Evolutionary conservation across 2,113 vertebrate genomes (phyloP).

Genomic region (Podiceps cristatus): DNA sequence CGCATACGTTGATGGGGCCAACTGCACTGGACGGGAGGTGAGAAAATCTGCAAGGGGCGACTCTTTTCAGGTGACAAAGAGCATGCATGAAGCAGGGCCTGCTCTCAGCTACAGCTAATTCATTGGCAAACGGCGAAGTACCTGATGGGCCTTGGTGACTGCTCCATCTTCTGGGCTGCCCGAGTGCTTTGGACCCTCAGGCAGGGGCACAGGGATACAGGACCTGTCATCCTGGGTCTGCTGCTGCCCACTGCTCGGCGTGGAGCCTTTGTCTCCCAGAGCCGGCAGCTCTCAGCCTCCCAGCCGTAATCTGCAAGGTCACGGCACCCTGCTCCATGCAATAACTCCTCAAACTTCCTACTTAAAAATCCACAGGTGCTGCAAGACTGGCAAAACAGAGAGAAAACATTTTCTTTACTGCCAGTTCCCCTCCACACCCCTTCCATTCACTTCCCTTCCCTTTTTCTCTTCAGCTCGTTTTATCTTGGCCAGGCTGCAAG

Average conservation of each 20-base stretch:
- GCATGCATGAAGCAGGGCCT: background rate
- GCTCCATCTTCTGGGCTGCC: background rate
- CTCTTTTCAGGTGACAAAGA: background rate
- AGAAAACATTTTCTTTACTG: background rate
- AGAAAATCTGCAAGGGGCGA: background rate
- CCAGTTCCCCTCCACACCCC: background rate
- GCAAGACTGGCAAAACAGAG: background rate
- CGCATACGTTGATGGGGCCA: fast-evolving
- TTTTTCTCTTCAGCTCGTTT: background rate
- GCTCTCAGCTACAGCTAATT: background rate
- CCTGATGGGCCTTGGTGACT: fast-evolving
- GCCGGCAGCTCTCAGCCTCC: fast-evolving
- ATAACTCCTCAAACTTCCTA: background rate
- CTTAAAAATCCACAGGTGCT: background rate
- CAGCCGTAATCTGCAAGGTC: background rate
- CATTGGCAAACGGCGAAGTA: background rate
- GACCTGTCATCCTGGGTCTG: background rate
- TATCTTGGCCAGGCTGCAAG: background rate
- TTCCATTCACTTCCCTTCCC: background rate
- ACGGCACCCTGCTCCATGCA: fast-evolving
- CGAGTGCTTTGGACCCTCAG: fast-evolving
- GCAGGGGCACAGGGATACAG: background rate
- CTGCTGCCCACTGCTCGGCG: fast-evolving
- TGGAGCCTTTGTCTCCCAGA: background rate
- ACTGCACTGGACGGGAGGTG: fast-evolving